Evolutionary conservation across 2,888 invertebrate species (phyloP), one percentile per base, ranked within the genome.

Genomic region (Eupithecia tripunctaria): DNA sequence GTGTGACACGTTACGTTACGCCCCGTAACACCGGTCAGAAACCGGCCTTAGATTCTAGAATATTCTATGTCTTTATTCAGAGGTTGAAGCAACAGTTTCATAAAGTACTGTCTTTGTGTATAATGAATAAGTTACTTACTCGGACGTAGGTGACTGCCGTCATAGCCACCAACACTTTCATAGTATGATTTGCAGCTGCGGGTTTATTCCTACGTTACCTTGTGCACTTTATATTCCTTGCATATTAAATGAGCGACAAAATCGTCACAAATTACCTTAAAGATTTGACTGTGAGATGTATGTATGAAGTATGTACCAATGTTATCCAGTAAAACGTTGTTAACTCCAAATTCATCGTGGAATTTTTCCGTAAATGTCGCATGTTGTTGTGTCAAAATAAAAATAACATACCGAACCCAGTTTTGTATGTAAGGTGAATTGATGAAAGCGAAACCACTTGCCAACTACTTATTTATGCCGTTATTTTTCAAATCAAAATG

Each of bases 211-310:
- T 78, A 86, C 86, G 84, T 89, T 89, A 88, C 90, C 78, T 83
- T 84, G 79, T 85, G 85, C 87, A 88, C 90, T 94, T 94, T 94
- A 93, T 94, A 94, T 94, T 94, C 94, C 90, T 92, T 91, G 92
- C 92, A 92, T 93, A 92, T 89, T 93, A 91, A 93, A 92, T 93
- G 90, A 93, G 90, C 80, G 82, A 93, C 94, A 89, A 93, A 93
- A 92, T 92, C 91, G 82, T 91, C 91, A 92, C 91, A 93, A 93
- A 94, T 93, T 91, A 93, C 93, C 93, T 89, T 93, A 89, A 43
- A 90, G 86, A 93, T 94, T 93, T 93, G 93, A 94, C 90, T 94
- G 89, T 93, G 84, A 93, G 89, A 94, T 94, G 83, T 91, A 90
- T 93, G 89, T 93, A 91, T 91, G 90, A 89, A 85, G 82, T 27